These are phyloP conservation scores for Steinernema feltiae DNA, from an alignment of 1,140 invertebrate genomes.

Conservation along the genomic window DNA sequence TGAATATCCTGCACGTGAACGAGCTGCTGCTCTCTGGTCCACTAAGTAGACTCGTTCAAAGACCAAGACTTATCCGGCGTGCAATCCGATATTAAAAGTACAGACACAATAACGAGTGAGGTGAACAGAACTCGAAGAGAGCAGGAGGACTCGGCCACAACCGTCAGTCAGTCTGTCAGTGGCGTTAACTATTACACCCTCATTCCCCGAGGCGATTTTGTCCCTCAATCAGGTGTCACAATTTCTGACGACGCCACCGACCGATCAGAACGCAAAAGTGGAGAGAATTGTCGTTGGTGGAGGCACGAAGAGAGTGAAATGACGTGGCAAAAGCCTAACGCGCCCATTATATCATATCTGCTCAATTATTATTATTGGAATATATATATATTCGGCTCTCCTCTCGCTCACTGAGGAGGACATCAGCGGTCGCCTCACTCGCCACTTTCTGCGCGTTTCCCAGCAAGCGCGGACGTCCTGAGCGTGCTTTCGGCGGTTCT, in stretches of 20 bases:
- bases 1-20: no score
- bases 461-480: no score
- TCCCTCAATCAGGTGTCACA: background rate
- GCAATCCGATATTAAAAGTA: no score
- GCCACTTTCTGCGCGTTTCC: background rate
- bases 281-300: background rate
- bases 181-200: constrained; percentile 9
- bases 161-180: background rate
- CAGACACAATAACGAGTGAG: no score
- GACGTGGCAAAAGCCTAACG: background rate
- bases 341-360: background rate
- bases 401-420: background rate
- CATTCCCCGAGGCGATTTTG: background rate
- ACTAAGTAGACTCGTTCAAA: no score
- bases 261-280: background rate
- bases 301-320: background rate
- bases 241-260: no score
- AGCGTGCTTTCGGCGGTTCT: no score
- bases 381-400: background rate
- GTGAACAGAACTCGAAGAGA: no score
- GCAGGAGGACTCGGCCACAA: no score
- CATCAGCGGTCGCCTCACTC: no score
- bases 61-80: no score
- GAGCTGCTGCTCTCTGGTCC: no score
- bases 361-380: constrained; percentile 9